These are phyloP conservation scores for Paraplagusia blochii DNA, from an alignment of 2,113 vertebrate species.

Conservation along the genomic window DNA sequence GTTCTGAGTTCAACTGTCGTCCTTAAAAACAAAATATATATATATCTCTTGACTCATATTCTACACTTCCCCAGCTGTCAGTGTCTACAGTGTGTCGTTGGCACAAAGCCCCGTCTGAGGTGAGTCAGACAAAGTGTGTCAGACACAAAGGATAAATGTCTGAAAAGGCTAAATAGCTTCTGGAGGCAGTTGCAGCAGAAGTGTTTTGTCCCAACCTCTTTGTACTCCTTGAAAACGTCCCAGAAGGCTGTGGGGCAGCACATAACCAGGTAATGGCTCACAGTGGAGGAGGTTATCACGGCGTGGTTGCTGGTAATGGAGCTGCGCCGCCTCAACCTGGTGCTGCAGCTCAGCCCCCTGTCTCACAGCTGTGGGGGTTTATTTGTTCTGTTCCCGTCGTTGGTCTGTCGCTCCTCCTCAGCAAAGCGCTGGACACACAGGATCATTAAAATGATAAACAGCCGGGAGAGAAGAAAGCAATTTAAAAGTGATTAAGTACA, in stretches of 20 bases:
- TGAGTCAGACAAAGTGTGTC: conserved; percentile 26
- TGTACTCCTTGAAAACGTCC: conserved; percentile 30
- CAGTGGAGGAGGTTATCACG: conserved; percentile 42
- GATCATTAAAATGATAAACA: conserved; percentile 34
- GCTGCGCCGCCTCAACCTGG: conserved; percentile 28
- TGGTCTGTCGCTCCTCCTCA: conserved; percentile 15
- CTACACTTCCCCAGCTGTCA: neutral
- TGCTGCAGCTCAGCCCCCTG: conserved; percentile 22
- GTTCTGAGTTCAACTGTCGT: neutral
- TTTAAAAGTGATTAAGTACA: conserved; percentile 33
- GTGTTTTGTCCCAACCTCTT: conserved; percentile 35
- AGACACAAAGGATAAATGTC: conserved; percentile 39
- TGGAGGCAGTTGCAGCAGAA: conserved; percentile 12
- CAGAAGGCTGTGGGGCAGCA: conserved; percentile 26
- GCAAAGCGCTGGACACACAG: neutral
- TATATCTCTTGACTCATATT: too few species aligned
- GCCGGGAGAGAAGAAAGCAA: conserved; percentile 15
- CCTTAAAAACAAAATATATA: too few species aligned
- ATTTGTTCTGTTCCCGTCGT: conserved; percentile 43
- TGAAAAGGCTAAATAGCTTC: conserved; percentile 39
- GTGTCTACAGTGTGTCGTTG: neutral
- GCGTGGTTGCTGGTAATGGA: conserved; percentile 51
- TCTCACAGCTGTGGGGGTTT: conserved; percentile 29
- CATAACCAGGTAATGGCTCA: conserved; percentile 51
- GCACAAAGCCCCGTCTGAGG: too few species aligned